These are phyloP conservation scores for Drosophila biarmipes DNA, from an alignment of 1,140 invertebrate species.

Conservation along the genomic window DNA sequence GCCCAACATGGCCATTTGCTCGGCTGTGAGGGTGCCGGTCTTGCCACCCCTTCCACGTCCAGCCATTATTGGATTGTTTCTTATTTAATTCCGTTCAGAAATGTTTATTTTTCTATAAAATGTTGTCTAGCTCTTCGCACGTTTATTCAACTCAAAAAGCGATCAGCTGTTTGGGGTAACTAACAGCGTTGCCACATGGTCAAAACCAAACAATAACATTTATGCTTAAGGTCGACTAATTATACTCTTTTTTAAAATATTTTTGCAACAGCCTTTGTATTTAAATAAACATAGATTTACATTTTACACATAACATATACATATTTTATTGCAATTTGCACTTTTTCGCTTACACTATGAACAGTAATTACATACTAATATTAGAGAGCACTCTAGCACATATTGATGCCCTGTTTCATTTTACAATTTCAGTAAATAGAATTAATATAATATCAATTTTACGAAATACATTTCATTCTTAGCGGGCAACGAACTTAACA, in stretches of 20 bases:
- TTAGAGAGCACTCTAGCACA: constrained; percentile 11
- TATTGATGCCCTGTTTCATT: constrained; percentile 1
- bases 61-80: constrained; percentile 51
- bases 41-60: constrained; percentile 85
- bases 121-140: constrained; percentile 39
- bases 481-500: not conserved
- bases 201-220: constrained; percentile 24
- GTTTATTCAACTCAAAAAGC: constrained; percentile 27
- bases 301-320: constrained; percentile 41
- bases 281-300: constrained; percentile 1
- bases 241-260: not conserved
- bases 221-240: too few relatives aligned
- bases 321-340: constrained; percentile 68
- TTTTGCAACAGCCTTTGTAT: too few relatives aligned
- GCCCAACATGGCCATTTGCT: constrained; percentile 87
- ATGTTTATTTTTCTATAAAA: constrained; percentile 8
- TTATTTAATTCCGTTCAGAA: not conserved
- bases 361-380: constrained; percentile 48
- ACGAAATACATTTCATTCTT: not conserved
- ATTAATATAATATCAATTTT: not conserved
- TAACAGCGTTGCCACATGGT: constrained; percentile 39
- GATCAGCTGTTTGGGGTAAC: constrained; percentile 31
- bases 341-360: constrained; percentile 53
- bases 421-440: constrained; percentile 5
- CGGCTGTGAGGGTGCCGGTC: constrained; percentile 87